Conservation (phyloP, 2,797 vertebrate genomes). For the Spinus pinus region DNA sequence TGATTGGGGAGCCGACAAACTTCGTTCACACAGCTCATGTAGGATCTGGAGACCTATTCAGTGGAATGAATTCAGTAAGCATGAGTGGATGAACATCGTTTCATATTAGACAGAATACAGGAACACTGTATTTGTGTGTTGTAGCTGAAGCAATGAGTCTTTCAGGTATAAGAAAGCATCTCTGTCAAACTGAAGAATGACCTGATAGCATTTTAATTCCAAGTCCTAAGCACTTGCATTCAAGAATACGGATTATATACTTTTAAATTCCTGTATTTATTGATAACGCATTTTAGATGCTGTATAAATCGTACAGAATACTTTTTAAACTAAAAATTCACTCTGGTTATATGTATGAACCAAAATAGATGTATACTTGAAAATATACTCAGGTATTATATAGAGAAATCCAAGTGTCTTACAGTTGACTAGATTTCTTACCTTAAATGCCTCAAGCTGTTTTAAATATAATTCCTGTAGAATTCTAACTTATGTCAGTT, state of each 20-base stretch:
- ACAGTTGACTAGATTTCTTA: not conserved
- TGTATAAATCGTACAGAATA: not conserved
- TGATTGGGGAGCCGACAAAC: constrained; percentile 88
- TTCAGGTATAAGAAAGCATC: not conserved
- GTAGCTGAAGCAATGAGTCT: not conserved
- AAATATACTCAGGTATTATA: not conserved
- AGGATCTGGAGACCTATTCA: constrained; percentile 86
- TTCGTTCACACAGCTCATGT: constrained; percentile 88
- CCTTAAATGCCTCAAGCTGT: not conserved
- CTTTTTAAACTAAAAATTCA: not conserved
- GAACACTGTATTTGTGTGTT: not conserved
- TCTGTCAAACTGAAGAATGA: not conserved
- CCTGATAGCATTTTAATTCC: not conserved
- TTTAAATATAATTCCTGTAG: not conserved
- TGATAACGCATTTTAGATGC: not conserved
- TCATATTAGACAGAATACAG: not conserved
- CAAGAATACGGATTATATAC: not conserved
- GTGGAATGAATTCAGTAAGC: constrained; percentile 88
- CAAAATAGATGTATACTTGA: not conserved
- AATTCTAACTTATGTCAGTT: not conserved
- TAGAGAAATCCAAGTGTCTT: not conserved
- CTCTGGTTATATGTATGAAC: not conserved
- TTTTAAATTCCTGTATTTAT: not conserved
- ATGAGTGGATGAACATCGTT: not conserved
- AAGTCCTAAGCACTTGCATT: not conserved